Evolutionary conservation across 2,797 vertebrate species (phyloP).

Genomic region (Amblyopsis hoosieri): DNA sequence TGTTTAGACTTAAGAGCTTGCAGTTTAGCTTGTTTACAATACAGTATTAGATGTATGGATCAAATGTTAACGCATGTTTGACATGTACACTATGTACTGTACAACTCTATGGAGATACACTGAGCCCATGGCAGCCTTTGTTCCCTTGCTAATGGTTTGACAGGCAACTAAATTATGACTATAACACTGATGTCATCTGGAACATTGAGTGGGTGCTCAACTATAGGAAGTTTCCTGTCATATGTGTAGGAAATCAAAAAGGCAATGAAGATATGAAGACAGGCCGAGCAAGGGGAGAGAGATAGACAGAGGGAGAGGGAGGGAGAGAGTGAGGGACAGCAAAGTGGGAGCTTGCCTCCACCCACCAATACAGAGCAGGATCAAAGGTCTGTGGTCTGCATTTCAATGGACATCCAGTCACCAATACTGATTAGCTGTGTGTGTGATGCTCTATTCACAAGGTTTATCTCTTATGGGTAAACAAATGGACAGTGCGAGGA

Average conservation of each 20-base stretch:
- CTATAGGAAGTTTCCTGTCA: constrained; percentile 64
- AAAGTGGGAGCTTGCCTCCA: constrained; percentile 59
- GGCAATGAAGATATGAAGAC: constrained; percentile 46
- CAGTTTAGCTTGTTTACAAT: too few relatives aligned
- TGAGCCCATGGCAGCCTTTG: background rate
- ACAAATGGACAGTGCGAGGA: constrained; percentile 52
- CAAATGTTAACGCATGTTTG: background rate
- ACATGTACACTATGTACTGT: too few relatives aligned
- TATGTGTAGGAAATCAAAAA: constrained; percentile 51
- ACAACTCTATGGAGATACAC: background rate
- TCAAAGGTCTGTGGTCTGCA: constrained; percentile 79
- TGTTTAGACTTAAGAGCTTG: too few relatives aligned
- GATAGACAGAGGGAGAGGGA: constrained; percentile 1
- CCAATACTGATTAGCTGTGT: constrained; percentile 75
- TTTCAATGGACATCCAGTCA: constrained; percentile 76
- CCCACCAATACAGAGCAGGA: constrained; percentile 69
- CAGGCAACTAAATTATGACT: constrained; percentile 11
- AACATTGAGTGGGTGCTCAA: constrained; percentile 52
- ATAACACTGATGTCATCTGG: constrained; percentile 48
- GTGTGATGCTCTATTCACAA: constrained; percentile 68
- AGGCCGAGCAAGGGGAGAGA: background rate
- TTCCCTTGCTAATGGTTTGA: constrained; percentile 4
- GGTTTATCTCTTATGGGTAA: constrained; percentile 57
- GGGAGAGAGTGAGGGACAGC: background rate
- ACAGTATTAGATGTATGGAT: constrained; percentile 22